Percentiles rank a stretch among this genome's conserved stretches.
These are phyloP conservation scores for Osmoderma eremita DNA, from an alignment of 2,888 invertebrate species.

Conservation along the genomic window DNA sequence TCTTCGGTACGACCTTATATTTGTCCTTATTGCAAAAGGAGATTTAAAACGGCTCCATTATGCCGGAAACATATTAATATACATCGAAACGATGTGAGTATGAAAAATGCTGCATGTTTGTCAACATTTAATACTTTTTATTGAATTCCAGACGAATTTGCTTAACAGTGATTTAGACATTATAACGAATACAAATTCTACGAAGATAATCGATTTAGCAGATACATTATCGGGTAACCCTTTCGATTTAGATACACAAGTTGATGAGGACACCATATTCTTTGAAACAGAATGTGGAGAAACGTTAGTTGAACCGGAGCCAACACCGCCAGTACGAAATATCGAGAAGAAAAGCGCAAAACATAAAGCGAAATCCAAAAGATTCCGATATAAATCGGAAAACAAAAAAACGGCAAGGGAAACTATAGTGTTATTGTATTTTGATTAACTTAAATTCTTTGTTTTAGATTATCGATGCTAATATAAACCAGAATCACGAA, in stretches of 20 bases:
- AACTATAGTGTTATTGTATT: neutral
- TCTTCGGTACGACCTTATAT: slow-evolving; percentile 65
- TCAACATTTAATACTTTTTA: no score
- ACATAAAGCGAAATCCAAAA: slow-evolving; percentile 16
- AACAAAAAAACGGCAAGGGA: neutral
- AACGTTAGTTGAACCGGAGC: neutral
- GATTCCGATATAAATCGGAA: slow-evolving; percentile 11
- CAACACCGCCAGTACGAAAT: neutral
- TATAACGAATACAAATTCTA: neutral
- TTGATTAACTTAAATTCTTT: neutral
- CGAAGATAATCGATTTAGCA: slow-evolving; percentile 42
- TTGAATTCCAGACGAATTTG: slow-evolving; percentile 9
- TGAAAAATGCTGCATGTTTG: no score
- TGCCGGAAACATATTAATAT: slow-evolving; percentile 74
- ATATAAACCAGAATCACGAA: neutral
- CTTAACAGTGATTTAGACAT: slow-evolving; percentile 23
- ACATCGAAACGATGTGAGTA: slow-evolving; percentile 65
- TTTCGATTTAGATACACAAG: slow-evolving; percentile 36
- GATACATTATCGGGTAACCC: slow-evolving; percentile 44
- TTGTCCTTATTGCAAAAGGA: slow-evolving; percentile 71
- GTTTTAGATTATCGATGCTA: neutral
- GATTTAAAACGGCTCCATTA: slow-evolving; percentile 69
- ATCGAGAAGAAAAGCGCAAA: neutral
- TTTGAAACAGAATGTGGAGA: slow-evolving; percentile 1
- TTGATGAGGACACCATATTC: slow-evolving; percentile 9